A percentile compares a stretch with the other conserved stretches of the same genome.
Evolutionary conservation across 2,113 vertebrate species (phyloP).

Genomic region (Pongo abelii): DNA sequence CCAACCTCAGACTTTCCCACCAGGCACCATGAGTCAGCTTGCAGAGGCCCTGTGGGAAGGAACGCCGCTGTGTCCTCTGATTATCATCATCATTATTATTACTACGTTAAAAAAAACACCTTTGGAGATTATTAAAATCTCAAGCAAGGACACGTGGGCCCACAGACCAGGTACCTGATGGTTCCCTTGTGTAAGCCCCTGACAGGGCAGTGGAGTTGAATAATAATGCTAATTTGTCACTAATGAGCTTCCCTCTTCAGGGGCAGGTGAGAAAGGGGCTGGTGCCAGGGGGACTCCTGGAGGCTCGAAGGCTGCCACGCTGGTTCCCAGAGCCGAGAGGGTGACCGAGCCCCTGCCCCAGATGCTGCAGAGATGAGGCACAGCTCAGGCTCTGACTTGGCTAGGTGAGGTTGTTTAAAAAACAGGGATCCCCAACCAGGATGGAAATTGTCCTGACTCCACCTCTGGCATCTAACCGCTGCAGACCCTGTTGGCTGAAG

Average conservation of each 20-base stretch:
- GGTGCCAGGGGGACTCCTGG: neutral
- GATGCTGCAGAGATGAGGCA: rapidly evolving
- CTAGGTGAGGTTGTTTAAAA: neutral
- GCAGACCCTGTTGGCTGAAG: neutral
- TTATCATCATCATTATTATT: neutral
- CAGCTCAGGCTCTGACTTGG: neutral
- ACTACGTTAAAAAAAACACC: neutral
- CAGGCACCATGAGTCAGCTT: neutral
- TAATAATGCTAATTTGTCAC: slow-evolving; percentile 48
- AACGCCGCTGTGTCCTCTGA: neutral
- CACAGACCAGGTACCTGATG: neutral
- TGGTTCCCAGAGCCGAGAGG: too few species aligned
- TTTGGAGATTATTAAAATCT: slow-evolving; percentile 52
- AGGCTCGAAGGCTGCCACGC: neutral
- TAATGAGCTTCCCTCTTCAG: slow-evolving; percentile 45
- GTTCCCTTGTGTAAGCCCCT: slow-evolving; percentile 1
- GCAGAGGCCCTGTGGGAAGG: neutral
- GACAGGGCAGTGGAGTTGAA: slow-evolving; percentile 38
- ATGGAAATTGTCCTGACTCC: rapidly evolving
- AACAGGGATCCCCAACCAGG: neutral
- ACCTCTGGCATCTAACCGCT: neutral
- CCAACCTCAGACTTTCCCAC: neutral
- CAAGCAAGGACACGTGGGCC: slow-evolving; percentile 55
- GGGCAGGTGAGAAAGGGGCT: neutral
- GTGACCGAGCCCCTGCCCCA: neutral